Percentiles rank a stretch among this genome's conserved stretches.
Evolutionary conservation across 2,888 invertebrate genomes (phyloP).

Genomic region (Cartodere bifasciata): DNA sequence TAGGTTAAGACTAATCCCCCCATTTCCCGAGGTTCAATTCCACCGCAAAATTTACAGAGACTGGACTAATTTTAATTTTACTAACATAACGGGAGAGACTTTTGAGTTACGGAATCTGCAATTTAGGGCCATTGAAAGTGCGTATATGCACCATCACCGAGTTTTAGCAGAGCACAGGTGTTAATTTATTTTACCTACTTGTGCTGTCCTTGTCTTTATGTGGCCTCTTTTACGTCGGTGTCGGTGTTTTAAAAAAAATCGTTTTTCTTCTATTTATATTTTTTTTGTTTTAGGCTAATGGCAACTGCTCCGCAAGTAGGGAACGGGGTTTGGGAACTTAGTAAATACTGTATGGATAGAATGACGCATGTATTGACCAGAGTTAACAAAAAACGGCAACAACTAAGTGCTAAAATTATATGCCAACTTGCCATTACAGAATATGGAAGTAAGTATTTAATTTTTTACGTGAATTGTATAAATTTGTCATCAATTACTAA

Average conservation of each 20-base stretch:
- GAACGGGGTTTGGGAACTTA: slow-evolving; percentile 44
- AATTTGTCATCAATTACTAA: too few relatives aligned
- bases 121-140: slow-evolving; percentile 7
- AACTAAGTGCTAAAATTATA: slow-evolving; percentile 41
- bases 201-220: too few relatives aligned
- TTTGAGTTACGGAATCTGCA: slow-evolving; percentile 7
- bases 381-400: slow-evolving; percentile 35
- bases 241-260: too few relatives aligned
- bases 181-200: too few relatives aligned
- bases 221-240: too few relatives aligned
- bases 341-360: slow-evolving; percentile 48
- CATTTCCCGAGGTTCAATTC: too few relatives aligned
- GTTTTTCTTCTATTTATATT: too few relatives aligned
- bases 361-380: slow-evolving; percentile 39
- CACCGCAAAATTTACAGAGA: too few relatives aligned
- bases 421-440: slow-evolving; percentile 56
- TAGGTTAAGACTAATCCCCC: background rate
- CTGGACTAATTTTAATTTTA: too few relatives aligned
- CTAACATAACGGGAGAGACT: slow-evolving; percentile 7
- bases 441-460: slow-evolving; percentile 38
- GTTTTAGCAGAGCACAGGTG: too few relatives aligned
- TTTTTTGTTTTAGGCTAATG: slow-evolving; percentile 51
- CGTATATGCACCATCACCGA: slow-evolving; percentile 9
- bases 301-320: slow-evolving; percentile 58
- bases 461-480: background rate